phyloP scores from a whole-genome alignment of 2,888 invertebrate species.

The Eupithecia exiguata region DNA sequence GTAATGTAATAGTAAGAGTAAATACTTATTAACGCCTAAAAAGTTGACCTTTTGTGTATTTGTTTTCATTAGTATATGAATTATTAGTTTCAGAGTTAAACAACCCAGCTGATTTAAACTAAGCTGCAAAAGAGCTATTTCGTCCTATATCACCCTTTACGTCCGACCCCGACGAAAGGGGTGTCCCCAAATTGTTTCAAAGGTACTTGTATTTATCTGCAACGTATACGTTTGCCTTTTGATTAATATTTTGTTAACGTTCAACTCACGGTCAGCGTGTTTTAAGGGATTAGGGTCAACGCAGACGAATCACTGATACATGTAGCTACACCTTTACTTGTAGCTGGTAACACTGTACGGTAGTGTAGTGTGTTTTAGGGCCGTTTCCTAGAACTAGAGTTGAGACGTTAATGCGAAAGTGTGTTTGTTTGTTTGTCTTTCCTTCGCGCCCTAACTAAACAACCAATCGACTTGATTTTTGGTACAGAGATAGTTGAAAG shows the following conservation, averaged over 20 bases:
- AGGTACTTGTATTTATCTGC: conserved; percentile 35
- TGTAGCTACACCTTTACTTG: neutral
- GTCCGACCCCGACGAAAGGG: conserved; percentile 30
- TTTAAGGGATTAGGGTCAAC: conserved; percentile 14
- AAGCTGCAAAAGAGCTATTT: conserved; percentile 30
- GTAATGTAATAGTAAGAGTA: too few relatives aligned
- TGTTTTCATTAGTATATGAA: neutral
- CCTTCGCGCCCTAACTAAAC: too few relatives aligned
- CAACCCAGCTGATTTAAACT: neutral
- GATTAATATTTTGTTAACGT: conserved; percentile 39
- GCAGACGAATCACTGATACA: neutral
- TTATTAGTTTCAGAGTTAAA: neutral
- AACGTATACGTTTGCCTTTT: conserved; percentile 34
- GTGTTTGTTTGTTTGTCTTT: too few relatives aligned
- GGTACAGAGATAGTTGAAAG: too few relatives aligned
- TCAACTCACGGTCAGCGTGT: conserved; percentile 26
- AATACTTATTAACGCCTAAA: neutral
- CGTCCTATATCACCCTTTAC: conserved; percentile 35
- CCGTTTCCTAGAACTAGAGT: too few relatives aligned
- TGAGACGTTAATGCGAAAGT: too few relatives aligned
- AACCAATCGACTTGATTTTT: too few relatives aligned
- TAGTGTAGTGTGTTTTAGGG: too few relatives aligned
- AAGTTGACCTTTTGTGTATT: neutral
- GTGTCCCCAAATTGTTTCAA: conserved; percentile 36
- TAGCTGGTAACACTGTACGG: neutral